Conservation (phyloP, 2,888 invertebrate genomes). For the Diploptera punctata region DNA sequence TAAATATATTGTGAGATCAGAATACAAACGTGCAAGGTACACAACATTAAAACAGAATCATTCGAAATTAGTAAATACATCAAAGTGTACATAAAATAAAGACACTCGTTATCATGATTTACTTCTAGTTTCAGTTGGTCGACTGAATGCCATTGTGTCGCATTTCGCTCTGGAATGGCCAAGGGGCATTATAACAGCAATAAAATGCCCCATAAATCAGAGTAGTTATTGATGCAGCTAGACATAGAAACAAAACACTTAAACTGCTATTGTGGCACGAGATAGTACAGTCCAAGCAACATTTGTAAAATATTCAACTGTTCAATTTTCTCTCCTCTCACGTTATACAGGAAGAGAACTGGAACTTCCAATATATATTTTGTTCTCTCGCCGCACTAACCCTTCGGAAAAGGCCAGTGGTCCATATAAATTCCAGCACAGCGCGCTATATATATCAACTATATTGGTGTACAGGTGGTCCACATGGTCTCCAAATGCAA, state of each 20-base stretch:
- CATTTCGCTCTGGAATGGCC: background rate
- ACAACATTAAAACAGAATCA: too few species aligned
- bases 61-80: too few species aligned
- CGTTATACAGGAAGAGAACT: background rate
- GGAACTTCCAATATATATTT: background rate
- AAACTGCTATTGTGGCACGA: conserved; percentile 17
- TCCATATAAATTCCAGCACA: conserved; percentile 1
- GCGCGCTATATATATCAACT: background rate
- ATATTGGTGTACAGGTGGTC: conserved; percentile 19
- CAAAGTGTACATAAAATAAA: too few species aligned
- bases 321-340: background rate
- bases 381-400: background rate
- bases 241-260: conserved; percentile 25
- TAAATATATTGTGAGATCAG: too few species aligned
- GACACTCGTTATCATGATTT: too few species aligned
- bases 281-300: background rate
- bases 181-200: conserved; percentile 21
- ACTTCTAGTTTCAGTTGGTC: too few species aligned
- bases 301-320: conserved; percentile 20
- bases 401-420: background rate
- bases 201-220: conserved; percentile 18
- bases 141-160: background rate
- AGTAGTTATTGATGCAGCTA: conserved; percentile 10
- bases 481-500: background rate
- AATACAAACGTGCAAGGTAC: too few species aligned